Evolutionary conservation across 37 sponge, comb jelly and placozoan species (phyloP).

Genomic region (Geodia barretti): DNA sequence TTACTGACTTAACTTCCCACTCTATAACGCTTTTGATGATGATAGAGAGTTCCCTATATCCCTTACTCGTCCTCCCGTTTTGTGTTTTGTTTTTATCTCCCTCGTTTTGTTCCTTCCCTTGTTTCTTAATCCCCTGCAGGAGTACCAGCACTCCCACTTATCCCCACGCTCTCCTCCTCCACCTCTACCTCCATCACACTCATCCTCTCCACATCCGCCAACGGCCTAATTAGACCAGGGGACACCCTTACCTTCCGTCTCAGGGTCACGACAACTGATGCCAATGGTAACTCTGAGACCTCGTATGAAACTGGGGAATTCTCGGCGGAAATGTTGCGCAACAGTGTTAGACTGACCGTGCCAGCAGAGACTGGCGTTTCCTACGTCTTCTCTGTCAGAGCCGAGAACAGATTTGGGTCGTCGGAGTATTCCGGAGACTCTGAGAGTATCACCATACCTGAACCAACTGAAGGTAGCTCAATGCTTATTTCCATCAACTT

Average conservation of each 20-base stretch:
- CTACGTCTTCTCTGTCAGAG: neutral
- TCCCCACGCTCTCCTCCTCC: neutral
- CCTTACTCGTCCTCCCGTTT: too few relatives aligned
- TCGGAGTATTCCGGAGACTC: neutral
- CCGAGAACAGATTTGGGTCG: neutral
- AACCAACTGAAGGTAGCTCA: neutral
- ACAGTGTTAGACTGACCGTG: neutral
- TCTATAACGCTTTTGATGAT: too few relatives aligned
- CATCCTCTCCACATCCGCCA: neutral
- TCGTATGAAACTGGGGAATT: neutral
- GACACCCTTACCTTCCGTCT: neutral
- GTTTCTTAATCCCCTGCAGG: neutral
- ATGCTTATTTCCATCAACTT: too few relatives aligned
- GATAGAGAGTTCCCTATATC: too few relatives aligned
- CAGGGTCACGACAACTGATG: neutral
- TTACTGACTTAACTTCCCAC: too few relatives aligned
- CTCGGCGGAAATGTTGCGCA: neutral
- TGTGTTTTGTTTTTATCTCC: too few relatives aligned
- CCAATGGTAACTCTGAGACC: neutral
- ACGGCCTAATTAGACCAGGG: neutral
- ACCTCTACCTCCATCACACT: neutral
- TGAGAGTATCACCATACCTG: neutral
- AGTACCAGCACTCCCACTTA: neutral
- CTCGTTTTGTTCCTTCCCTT: neutral
- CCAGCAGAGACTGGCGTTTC: neutral